A percentile compares a stretch with the other conserved stretches of the same genome.
Conservation (phyloP, 2,113 vertebrate species). For the Nothocercus julius region DNA sequence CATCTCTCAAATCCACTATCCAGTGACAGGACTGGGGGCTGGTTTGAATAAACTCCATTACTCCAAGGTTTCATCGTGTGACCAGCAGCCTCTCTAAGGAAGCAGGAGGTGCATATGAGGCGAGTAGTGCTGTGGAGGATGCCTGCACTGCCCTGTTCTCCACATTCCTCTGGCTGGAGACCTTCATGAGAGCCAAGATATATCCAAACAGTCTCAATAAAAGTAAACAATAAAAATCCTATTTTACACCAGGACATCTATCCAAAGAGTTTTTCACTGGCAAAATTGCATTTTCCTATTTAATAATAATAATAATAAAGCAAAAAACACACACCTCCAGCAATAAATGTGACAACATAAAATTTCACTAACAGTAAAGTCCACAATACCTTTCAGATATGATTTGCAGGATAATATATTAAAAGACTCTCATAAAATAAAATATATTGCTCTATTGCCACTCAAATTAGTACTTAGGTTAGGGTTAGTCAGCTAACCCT, state of each 20-base stretch:
- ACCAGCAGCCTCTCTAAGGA: neutral
- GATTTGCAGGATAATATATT: neutral
- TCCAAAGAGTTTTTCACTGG: neutral
- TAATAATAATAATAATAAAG: too few relatives aligned
- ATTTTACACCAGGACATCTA: neutral
- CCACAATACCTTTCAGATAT: neutral
- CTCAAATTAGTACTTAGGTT: neutral
- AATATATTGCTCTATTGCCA: neutral
- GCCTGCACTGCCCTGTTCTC: neutral
- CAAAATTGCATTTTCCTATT: neutral
- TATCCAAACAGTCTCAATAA: neutral
- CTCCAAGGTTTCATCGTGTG: neutral
- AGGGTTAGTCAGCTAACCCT: neutral
- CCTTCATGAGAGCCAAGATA: neutral
- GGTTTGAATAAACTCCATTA: neutral
- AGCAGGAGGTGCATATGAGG: neutral
- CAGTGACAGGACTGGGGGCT: neutral
- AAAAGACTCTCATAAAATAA: neutral
- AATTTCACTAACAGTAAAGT: neutral
- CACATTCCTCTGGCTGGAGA: neutral
- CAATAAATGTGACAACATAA: neutral
- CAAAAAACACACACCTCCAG: neutral
- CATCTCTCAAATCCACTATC: neutral
- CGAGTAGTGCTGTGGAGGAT: accelerated
- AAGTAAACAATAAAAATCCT: neutral